Percentiles rank a stretch among this genome's conserved stretches.
Evolutionary conservation across 2,113 vertebrate genomes (phyloP).

Genomic region (Petroica traversi): DNA sequence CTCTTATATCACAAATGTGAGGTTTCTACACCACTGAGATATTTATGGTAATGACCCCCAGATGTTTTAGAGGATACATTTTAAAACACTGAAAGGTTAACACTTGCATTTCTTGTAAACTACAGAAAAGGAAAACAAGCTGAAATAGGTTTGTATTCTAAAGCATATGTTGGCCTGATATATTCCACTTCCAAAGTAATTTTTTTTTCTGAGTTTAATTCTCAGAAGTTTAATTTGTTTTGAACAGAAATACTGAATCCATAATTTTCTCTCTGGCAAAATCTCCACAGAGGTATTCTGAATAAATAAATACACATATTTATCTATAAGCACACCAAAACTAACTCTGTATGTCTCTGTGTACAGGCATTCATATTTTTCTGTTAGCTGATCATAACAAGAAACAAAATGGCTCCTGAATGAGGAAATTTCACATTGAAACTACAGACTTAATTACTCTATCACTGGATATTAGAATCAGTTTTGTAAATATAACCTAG

Average conservation of each 20-base stretch:
- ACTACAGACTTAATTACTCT: neutral
- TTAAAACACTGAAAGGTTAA: conserved; percentile 46
- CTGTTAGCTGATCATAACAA: neutral
- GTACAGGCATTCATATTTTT: neutral
- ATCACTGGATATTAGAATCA: neutral
- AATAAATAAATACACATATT: neutral
- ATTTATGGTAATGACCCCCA: conserved; percentile 59
- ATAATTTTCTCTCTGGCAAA: neutral
- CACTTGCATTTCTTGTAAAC: conserved; percentile 8
- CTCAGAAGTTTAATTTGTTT: neutral
- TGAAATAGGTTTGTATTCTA: conserved; percentile 14
- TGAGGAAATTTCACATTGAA: neutral
- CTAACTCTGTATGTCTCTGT: neutral
- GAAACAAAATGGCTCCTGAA: neutral
- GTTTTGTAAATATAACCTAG: neutral
- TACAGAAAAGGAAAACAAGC: conserved; percentile 1
- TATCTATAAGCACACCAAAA: neutral
- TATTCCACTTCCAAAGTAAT: neutral
- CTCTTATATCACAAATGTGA: neutral
- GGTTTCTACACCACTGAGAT: conserved; percentile 45
- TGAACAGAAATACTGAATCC: neutral
- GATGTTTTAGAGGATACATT: conserved; percentile 47
- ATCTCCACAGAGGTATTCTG: neutral
- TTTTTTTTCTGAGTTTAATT: neutral
- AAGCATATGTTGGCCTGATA: neutral